phyloP scores from a whole-genome alignment of 2,113 vertebrate species.

The Phocoena sinus region DNA sequence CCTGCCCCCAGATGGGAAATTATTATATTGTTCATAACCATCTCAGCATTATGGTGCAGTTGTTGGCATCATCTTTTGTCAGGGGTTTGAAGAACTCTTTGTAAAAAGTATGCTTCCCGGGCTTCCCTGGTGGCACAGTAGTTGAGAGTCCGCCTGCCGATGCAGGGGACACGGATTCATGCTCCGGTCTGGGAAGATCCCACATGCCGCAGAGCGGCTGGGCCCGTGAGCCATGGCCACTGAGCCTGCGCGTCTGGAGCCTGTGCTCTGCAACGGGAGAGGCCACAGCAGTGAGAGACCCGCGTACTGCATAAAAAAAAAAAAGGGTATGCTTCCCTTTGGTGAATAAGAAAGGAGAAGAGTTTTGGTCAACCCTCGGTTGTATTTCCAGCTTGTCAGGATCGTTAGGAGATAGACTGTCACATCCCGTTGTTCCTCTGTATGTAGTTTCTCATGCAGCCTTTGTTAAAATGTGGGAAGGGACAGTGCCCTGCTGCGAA shows the following conservation, averaged over 20 bases:
- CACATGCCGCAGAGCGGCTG: too few species aligned
- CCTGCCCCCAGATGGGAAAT: not conserved
- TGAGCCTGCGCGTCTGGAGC: too few species aligned
- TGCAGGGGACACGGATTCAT: too few species aligned
- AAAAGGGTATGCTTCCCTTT: not conserved
- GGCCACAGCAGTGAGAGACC: too few species aligned
- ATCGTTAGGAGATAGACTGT: not conserved
- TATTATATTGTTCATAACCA: not conserved
- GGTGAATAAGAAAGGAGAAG: not conserved
- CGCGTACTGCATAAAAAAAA: too few species aligned
- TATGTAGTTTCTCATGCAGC: not conserved
- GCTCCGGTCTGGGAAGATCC: too few species aligned
- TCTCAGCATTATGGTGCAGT: not conserved
- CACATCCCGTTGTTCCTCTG: not conserved
- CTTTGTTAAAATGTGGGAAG: not conserved
- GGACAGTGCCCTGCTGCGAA: accelerated
- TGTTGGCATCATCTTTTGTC: not conserved
- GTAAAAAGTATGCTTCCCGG: not conserved
- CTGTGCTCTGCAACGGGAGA: too few species aligned
- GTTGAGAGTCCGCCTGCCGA: too few species aligned
- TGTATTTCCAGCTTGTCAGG: not conserved
- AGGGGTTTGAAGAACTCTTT: not conserved
- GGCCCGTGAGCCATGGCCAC: too few species aligned
- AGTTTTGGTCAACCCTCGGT: not conserved
- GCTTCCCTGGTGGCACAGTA: too few species aligned